Evolutionary conservation across 2,888 invertebrate species (phyloP).

Genomic region (Rhingia rostrata): DNA sequence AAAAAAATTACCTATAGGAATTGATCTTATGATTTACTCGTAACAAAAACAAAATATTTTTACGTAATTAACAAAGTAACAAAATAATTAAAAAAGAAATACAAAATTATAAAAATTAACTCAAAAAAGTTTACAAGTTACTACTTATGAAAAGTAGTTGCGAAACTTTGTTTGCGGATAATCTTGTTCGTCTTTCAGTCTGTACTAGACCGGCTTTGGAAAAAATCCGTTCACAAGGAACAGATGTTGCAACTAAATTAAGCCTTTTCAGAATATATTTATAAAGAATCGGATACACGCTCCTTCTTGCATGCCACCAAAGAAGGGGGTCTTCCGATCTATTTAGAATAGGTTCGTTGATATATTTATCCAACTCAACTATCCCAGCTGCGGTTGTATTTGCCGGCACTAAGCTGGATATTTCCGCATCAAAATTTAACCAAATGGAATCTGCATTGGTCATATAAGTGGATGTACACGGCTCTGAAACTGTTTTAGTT

Average conservation of each 20-base stretch:
- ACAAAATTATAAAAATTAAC: too few species aligned
- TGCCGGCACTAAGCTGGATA: neutral
- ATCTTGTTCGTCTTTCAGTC: slow-evolving; percentile 11
- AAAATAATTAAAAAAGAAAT: too few species aligned
- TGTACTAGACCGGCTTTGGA: slow-evolving; percentile 16
- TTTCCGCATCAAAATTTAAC: slow-evolving; percentile 26
- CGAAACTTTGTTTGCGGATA: slow-evolving; percentile 26
- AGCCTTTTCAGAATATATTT: slow-evolving; percentile 6
- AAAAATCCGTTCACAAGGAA: slow-evolving; percentile 15
- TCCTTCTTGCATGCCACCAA: slow-evolving; percentile 27
- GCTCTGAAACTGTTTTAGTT: neutral
- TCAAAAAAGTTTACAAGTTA: too few species aligned
- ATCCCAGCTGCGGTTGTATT: slow-evolving; percentile 22
- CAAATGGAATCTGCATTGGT: neutral
- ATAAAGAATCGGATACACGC: slow-evolving; percentile 6
- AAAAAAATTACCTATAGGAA: too few species aligned
- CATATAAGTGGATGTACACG: neutral
- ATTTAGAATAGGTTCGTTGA: slow-evolving; percentile 15
- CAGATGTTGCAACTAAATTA: slow-evolving; percentile 14
- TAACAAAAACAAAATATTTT: too few species aligned
- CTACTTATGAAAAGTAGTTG: slow-evolving; percentile 30
- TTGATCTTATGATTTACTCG: too few species aligned
- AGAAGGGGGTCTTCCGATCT: slow-evolving; percentile 13
- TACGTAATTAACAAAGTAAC: too few species aligned
- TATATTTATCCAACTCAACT: slow-evolving; percentile 22